Conservation (phyloP, 1,140 invertebrate genomes). For the Prorops nasuta region DNA sequence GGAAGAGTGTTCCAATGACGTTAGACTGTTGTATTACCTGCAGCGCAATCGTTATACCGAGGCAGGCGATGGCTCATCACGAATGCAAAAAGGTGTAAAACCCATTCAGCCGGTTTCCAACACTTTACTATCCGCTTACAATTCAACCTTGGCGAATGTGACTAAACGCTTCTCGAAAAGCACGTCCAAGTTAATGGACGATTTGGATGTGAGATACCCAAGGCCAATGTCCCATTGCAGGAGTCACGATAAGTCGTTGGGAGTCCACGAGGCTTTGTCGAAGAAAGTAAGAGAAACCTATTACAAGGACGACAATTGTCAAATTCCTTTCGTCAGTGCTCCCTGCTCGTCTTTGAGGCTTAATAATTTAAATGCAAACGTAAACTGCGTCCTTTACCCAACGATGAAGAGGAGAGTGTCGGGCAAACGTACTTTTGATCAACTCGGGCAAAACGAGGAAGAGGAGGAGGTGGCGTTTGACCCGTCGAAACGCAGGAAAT, state of each 20-base stretch:
- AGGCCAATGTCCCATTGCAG: conserved; percentile 46
- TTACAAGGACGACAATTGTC: conserved; percentile 23
- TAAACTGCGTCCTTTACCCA: conserved; percentile 37
- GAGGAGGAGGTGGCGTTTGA: conserved; percentile 5
- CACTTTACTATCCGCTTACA: conserved; percentile 40
- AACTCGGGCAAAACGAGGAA: conserved; percentile 14
- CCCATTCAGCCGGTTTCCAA: conserved; percentile 13
- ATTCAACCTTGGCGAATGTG: conserved; percentile 44
- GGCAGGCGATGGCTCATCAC: conserved; percentile 46
- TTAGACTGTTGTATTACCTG: conserved; percentile 45
- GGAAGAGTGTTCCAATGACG: conserved; percentile 41
- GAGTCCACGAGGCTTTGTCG: conserved; percentile 39
- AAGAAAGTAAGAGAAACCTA: conserved; percentile 45
- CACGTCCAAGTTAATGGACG: conserved; percentile 9
- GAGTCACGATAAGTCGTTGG: conserved; percentile 19
- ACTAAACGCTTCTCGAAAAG: conserved; percentile 33
- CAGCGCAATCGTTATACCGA: conserved; percentile 52
- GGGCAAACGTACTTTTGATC: conserved; percentile 31
- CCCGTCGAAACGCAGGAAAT: conserved; percentile 22
- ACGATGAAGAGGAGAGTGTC: conserved; percentile 10
- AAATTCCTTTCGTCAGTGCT: conserved; percentile 48
- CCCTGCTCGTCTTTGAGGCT: conserved; percentile 34
- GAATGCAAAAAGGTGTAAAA: background rate
- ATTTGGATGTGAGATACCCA: conserved; percentile 25
- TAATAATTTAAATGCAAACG: conserved; percentile 12